Evolutionary conservation across 2,113 vertebrate species (phyloP).

Genomic region (Perognathus longimembris): DNA sequence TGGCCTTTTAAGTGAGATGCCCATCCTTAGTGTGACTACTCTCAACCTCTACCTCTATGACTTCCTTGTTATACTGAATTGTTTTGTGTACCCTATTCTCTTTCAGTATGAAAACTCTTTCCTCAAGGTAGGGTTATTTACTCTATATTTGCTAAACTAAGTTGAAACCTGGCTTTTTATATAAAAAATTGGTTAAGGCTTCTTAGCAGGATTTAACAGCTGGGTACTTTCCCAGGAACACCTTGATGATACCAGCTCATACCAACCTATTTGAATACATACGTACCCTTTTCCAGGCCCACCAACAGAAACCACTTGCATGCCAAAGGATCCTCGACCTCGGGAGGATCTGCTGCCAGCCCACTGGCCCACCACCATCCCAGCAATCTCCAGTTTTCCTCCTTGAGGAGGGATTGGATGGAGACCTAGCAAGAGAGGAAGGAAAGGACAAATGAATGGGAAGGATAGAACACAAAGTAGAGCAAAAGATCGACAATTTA

Average conservation of each 20-base stretch:
- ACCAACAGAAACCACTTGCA: constrained; percentile 94
- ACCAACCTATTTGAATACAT: constrained; percentile 70
- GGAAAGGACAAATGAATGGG: neutral
- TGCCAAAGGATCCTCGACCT: constrained; percentile 92
- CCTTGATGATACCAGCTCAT: constrained; percentile 37
- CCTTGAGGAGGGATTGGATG: constrained; percentile 95
- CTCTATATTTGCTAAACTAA: constrained; percentile 45
- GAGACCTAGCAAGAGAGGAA: constrained; percentile 86
- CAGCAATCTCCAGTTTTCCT: constrained; percentile 95
- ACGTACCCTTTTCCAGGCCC: constrained; percentile 92
- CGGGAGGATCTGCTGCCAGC: constrained; percentile 93
- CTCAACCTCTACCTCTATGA: neutral
- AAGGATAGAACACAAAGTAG: constrained; percentile 9
- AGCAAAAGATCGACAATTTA: constrained; percentile 1
- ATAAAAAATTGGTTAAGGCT: constrained; percentile 8
- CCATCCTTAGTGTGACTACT: neutral
- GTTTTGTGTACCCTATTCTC: neutral
- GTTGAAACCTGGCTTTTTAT: constrained; percentile 53
- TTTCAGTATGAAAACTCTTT: constrained; percentile 11
- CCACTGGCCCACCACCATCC: constrained; percentile 97
- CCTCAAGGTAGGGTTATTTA: constrained; percentile 26
- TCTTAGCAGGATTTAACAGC: constrained; percentile 2
- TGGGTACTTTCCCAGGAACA: constrained; percentile 18
- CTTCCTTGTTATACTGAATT: constrained; percentile 41
- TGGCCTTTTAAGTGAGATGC: constrained; percentile 42